Evolutionary conservation across 1,140 invertebrate species (phyloP).

Genomic region (Potamilus streckersoni): DNA sequence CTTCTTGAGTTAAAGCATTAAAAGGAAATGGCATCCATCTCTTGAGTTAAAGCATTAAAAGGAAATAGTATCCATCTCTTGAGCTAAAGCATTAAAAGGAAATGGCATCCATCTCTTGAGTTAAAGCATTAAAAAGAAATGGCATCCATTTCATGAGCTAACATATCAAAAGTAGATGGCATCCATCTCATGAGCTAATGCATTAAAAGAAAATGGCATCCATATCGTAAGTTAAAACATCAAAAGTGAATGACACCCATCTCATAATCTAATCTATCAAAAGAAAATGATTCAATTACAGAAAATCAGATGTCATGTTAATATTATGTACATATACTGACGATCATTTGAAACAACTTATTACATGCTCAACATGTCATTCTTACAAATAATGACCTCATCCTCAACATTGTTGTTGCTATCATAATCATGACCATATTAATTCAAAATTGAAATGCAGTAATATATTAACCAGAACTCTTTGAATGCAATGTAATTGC

Average conservation of each 20-base stretch:
- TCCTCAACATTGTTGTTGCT: no score
- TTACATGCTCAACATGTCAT: no score
- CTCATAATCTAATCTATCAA: neutral
- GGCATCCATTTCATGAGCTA: constrained; percentile 96
- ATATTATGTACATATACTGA: no score
- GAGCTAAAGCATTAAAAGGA: neutral
- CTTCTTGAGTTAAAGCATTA: no score
- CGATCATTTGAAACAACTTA: no score
- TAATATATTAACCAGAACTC: no score
- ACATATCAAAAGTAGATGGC: constrained; percentile 17
- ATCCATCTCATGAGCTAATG: neutral
- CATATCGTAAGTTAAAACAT: constrained; percentile 88
- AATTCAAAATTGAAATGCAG: no score
- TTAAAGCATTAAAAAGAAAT: constrained; percentile 33
- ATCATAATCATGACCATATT: no score
- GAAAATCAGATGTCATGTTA: no score
- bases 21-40: constrained; percentile 85
- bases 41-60: constrained; percentile 78
- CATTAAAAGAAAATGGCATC: constrained; percentile 75
- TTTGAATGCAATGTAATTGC: no score
- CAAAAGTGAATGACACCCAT: neutral
- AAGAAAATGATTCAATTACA: no score
- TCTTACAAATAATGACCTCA: no score
- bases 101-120: constrained; percentile 95
- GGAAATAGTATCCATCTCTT: neutral